Evolutionary conservation across 2,113 vertebrate genomes (phyloP), one percentile per base, ranked within the genome.

Genomic region (Sander vitreus): DNA sequence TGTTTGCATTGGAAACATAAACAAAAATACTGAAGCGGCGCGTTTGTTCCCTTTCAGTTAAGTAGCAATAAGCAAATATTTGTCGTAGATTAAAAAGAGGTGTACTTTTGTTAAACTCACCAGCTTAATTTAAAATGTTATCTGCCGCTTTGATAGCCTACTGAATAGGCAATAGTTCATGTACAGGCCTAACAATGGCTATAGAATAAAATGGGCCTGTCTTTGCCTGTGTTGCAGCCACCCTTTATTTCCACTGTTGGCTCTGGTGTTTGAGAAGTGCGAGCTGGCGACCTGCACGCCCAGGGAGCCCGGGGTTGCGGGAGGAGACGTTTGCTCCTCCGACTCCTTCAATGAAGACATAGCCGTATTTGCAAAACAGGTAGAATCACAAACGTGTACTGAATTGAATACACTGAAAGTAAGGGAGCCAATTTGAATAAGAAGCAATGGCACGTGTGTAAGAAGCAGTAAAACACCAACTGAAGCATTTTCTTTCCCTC

Each of bases 341-440:
- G 97, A 99, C 91, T 99, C 97, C 80, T 99, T 99, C 95, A 99
- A 97, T 76, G 97, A 99, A 94, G 97, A 99, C 94, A 98, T 99
- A 88, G 96, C 98, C 5, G 97, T 99, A 86, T 99, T 99, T 92
- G 97, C 97, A 71, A 99, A 99, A 93, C 97, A 99, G 96, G 97
- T 97, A 54, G 2, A 47, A 19, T 5, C 43, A 0, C 30, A 0
- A 12, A 2, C 2, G 23, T 43, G 9, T 43, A 43, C 39, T 43
- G 10, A 43, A 43, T 43, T 43, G 10, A 25, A 25, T 19, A 72
- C 1, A 25, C 23, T 5, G 19, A 1, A 14, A 9, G 2, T 4
- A 25, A 43, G 16, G 8, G 18, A 12, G 5, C 5, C 25, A 47
- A 6, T 5, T 30, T 18, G 11, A 16, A 50, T 19, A 30, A 67